Conservation (phyloP, 1,140 invertebrate genomes). For the Bradynema listronoti region DNA sequence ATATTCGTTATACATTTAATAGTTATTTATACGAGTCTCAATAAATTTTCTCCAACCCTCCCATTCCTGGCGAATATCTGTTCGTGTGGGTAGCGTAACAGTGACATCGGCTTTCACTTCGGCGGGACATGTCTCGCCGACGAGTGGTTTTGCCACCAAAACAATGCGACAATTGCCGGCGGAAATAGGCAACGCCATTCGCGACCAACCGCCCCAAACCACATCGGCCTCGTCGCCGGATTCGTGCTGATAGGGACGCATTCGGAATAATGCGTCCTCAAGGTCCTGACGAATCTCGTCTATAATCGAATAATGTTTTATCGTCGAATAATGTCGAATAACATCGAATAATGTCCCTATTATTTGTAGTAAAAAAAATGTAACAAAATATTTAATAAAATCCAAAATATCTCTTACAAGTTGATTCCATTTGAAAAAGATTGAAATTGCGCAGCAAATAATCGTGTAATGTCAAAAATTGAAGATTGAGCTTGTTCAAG, state of each 20-base stretch:
- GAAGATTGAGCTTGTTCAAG: conserved; percentile 91
- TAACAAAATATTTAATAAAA: conserved; percentile 7
- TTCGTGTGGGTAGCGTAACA: conserved; percentile 78
- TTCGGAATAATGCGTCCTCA: conserved; percentile 83
- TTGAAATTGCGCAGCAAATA: conserved; percentile 95
- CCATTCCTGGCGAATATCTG: conserved; percentile 91
- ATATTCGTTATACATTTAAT: neutral
- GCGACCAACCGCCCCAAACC: conserved; percentile 91
- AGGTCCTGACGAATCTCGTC: conserved; percentile 95
- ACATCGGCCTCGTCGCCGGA: conserved; percentile 71
- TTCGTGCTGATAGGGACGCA: conserved; percentile 77
- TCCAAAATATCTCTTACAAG: conserved; percentile 68
- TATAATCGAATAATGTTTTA: conserved; percentile 60
- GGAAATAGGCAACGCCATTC: conserved; percentile 91
- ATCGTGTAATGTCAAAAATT: conserved; percentile 96
- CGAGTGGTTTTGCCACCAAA: conserved; percentile 63
- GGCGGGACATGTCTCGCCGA: conserved; percentile 80
- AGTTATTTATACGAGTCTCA: conserved; percentile 4
- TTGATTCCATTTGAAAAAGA: conserved; percentile 91
- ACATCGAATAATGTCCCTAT: too few species aligned
- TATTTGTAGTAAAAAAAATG: conserved; percentile 18
- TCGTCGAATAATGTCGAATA: conserved; percentile 39
- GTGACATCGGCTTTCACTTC: conserved; percentile 86
- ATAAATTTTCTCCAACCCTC: conserved; percentile 64
- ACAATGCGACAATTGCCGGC: conserved; percentile 88